A percentile compares a stretch with the other conserved stretches of the same genome.
Evolutionary conservation across 1,140 invertebrate species (phyloP).

Genomic region (Drosophila trapezifrons): DNA sequence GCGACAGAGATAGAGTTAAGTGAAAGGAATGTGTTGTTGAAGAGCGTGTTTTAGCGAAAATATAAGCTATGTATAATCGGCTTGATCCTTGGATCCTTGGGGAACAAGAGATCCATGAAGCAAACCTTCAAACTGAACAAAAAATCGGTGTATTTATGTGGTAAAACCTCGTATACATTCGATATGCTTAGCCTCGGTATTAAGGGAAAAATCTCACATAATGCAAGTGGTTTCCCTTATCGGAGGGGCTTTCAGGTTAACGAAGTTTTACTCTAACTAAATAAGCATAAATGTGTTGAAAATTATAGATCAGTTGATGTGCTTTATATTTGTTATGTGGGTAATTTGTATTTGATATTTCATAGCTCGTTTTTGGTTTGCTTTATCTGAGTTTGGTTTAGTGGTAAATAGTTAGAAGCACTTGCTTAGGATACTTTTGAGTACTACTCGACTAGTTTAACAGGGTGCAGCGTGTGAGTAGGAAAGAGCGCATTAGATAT

Average conservation of each 20-base stretch:
- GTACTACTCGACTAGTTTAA: slow-evolving; percentile 64
- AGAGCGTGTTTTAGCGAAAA: slow-evolving; percentile 16
- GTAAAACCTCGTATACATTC: not conserved
- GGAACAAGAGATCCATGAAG: slow-evolving; percentile 13
- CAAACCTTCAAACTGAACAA: slow-evolving; percentile 5
- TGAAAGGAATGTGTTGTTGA: slow-evolving; percentile 6
- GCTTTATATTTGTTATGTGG: slow-evolving; percentile 79
- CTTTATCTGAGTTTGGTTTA: slow-evolving; percentile 69
- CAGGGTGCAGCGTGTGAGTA: slow-evolving; percentile 72
- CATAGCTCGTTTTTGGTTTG: slow-evolving; percentile 74
- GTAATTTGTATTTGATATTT: slow-evolving; percentile 80
- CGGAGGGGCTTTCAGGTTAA: not conserved
- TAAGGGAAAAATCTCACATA: not conserved
- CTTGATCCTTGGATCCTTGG: slow-evolving; percentile 20
- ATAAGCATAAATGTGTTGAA: slow-evolving; percentile 32
- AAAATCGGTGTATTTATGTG: slow-evolving; percentile 20
- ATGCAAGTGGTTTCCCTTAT: not conserved
- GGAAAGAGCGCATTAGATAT: slow-evolving; percentile 67
- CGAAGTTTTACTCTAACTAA: slow-evolving; percentile 8
- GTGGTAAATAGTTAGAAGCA: slow-evolving; percentile 67
- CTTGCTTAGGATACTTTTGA: slow-evolving; percentile 56
- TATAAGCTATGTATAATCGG: slow-evolving; percentile 6
- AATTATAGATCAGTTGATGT: slow-evolving; percentile 64
- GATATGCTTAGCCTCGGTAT: not conserved
- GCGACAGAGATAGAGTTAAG: slow-evolving; percentile 22